Evolutionary conservation across 1,140 invertebrate species (phyloP), one percentile per base, ranked within the genome.

Genomic region (Solenopsis fugax): DNA sequence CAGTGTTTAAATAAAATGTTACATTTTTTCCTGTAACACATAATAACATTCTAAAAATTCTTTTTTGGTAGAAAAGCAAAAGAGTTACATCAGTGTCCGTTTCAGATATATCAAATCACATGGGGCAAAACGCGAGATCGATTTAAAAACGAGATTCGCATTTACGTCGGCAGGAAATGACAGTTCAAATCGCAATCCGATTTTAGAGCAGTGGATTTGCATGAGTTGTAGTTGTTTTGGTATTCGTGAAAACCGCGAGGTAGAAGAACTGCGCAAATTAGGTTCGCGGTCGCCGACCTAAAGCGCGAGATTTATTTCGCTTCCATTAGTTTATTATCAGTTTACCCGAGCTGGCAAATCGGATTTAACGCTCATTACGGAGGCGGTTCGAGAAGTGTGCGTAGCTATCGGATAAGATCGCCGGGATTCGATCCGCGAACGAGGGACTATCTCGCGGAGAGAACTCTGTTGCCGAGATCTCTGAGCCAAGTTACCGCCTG

Each of bases 271-370:
- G 52, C n/a, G 69, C 24, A 60, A 65, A 85, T 85, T 65, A 65
- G 37, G 9, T 78, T 65, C 24, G 21, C 29, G 73, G 10, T 6
- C 34, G 24, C 24, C 45, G 81, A 65, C 48, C 29, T 62, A 54
- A 54, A 45, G 18, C 16, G n/a, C 50, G 58, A 64, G 13, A 85
- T 78, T 85, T 85, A 85, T 85, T 85, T 81, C 50, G 64, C 87
- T 87, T 85, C 41, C 50, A 87, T 89, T 75, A 81, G 58, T 89
- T 45, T 71, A 87, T 90, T 87, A 50, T 82, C 37, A 72, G 34
- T 87, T 73, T 87, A 64, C 4, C 45, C 18, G 52, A 75, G 84
- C 78, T 87, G 64, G 64, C 64, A 81, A 87, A 73, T 84, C 56
- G 48, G 77, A 76, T 90, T 87, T 69, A 75, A 89, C 48, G 72